phyloP scores from a whole-genome alignment of 2,888 invertebrate genomes.

The Amphipyra berbera region DNA sequence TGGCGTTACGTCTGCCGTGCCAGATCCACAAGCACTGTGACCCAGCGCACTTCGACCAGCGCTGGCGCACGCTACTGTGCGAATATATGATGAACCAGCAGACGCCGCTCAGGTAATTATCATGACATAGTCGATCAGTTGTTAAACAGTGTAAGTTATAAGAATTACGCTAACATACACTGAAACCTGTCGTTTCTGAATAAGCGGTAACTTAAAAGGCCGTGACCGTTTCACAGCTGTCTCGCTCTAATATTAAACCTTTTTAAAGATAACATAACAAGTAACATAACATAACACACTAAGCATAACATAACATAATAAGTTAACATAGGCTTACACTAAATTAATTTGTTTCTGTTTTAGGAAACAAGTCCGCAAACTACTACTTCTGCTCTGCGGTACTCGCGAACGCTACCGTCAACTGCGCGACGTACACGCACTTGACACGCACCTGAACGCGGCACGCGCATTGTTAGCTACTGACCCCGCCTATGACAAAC shows the following conservation, averaged over 20 bases:
- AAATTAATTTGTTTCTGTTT: not conserved
- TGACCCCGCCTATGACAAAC: constrained; percentile 95
- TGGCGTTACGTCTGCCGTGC: constrained; percentile 97
- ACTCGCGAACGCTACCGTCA: constrained; percentile 98
- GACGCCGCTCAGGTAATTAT: constrained; percentile 93
- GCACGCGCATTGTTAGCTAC: constrained; percentile 84
- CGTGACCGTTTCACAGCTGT: no score
- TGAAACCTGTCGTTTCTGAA: no score
- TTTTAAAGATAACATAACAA: no score
- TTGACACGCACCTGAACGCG: constrained; percentile 96
- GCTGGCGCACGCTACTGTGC: constrained; percentile 95
- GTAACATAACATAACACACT: no score
- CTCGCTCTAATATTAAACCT: no score
- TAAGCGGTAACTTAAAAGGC: no score
- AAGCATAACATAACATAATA: no score
- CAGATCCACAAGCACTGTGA: constrained; percentile 96
- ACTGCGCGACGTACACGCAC: constrained; percentile 97
- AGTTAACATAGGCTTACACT: no score
- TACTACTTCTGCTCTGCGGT: constrained; percentile 97
- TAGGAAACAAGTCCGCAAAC: constrained; percentile 97
- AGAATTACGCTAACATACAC: no score
- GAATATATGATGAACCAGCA: constrained; percentile 98
- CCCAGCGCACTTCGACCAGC: constrained; percentile 89
- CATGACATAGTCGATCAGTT: not conserved
- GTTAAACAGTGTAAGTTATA: no score